These are phyloP conservation scores for Proisotoma minuta DNA, from an alignment of 2,888 invertebrate species.

Conservation along the genomic window DNA sequence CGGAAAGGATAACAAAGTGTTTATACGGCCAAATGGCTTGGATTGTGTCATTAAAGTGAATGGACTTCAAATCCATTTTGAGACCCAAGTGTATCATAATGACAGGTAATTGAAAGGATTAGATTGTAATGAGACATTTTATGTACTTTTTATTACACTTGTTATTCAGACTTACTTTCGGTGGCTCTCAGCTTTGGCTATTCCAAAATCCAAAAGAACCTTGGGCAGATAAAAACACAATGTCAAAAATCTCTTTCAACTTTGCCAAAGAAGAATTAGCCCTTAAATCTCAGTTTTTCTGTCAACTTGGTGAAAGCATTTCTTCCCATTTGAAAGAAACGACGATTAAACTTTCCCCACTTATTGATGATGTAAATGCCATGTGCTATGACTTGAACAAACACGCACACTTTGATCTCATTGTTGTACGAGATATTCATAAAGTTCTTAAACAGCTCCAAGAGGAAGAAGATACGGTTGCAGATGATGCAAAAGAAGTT, in stretches of 20 bases:
- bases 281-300: slow-evolving; percentile 20
- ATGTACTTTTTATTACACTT: neutral
- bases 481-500: neutral
- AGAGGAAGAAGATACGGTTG: neutral
- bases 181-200: slow-evolving; percentile 57
- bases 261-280: slow-evolving; percentile 57
- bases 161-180: slow-evolving; percentile 50
- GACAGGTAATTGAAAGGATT: slow-evolving; percentile 52
- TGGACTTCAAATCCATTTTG: slow-evolving; percentile 53
- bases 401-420: slow-evolving; percentile 16
- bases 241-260: slow-evolving; percentile 52
- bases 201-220: slow-evolving; percentile 54
- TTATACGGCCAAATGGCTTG: slow-evolving; percentile 50
- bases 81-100: slow-evolving; percentile 54
- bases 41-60: slow-evolving; percentile 54
- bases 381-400: slow-evolving; percentile 24
- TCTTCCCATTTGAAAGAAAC: neutral
- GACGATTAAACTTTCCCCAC: slow-evolving; percentile 8
- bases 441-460: neutral
- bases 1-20: slow-evolving; percentile 49
- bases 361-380: slow-evolving; percentile 19
- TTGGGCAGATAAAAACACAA: slow-evolving; percentile 48
- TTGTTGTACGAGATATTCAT: slow-evolving; percentile 4
- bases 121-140: slow-evolving; percentile 1
- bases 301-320: neutral